Conservation (phyloP, 2,113 vertebrate genomes). For the Accipiter cooperii region DNA sequence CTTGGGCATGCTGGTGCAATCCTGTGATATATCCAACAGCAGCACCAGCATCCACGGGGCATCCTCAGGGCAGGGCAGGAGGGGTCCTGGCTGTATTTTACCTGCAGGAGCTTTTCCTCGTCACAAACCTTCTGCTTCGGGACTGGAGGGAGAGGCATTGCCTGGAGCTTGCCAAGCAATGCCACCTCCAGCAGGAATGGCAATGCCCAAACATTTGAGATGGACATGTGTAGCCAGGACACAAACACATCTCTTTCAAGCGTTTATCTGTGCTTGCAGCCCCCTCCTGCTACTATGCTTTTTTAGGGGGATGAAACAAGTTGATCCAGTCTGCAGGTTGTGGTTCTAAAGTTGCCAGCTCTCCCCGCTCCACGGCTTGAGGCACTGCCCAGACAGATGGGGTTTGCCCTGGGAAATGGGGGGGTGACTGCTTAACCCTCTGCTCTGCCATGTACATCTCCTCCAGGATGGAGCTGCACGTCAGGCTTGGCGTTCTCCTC, state of each 20-base stretch:
- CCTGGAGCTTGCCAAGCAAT: neutral
- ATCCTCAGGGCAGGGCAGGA: neutral
- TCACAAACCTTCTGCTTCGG: neutral
- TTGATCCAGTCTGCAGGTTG: neutral
- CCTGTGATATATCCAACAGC: fast-evolving
- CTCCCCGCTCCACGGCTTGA: neutral
- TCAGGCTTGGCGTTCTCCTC: neutral
- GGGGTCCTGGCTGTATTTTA: neutral
- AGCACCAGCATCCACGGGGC: neutral
- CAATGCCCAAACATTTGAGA: neutral
- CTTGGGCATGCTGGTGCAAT: neutral
- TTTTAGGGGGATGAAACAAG: neutral
- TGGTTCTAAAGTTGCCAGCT: neutral
- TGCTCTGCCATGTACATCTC: neutral
- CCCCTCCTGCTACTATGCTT: neutral
- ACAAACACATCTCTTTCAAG: neutral
- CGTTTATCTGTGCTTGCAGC: neutral
- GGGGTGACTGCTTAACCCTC: neutral
- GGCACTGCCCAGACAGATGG: too few species aligned
- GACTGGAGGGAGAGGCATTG: neutral
- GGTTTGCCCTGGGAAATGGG: neutral
- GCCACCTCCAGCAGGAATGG: neutral
- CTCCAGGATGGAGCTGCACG: neutral
- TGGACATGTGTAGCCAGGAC: neutral
- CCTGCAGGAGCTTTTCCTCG: neutral